phyloP scores from a whole-genome alignment of 2,113 vertebrate species.

The Indicator maculatus region DNA sequence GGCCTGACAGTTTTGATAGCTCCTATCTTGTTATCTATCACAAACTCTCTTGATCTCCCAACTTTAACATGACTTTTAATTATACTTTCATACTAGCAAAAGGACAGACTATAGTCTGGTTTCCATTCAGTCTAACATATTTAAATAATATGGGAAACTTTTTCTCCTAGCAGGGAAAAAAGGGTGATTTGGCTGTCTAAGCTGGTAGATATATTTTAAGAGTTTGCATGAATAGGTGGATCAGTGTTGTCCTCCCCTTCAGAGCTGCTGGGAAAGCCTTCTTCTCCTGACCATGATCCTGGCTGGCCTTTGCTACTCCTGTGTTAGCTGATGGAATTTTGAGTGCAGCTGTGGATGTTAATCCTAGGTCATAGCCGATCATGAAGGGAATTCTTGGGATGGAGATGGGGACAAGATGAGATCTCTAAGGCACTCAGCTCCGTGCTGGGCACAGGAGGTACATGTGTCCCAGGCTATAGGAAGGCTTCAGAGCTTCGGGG shows the following conservation, averaged over 20 bases:
- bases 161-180: neutral
- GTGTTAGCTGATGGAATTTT: rapidly evolving
- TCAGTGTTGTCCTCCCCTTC: neutral
- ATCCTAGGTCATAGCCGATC: neutral
- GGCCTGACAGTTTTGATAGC: constrained; percentile 77
- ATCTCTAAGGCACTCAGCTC: neutral
- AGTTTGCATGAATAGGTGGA: neutral
- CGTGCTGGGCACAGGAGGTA: rapidly evolving
- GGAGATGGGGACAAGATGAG: neutral
- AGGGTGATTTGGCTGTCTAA: neutral
- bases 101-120: constrained; percentile 6
- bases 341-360: too few species aligned
- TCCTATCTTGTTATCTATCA: constrained; percentile 74
- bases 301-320: neutral
- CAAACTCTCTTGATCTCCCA: constrained; percentile 59
- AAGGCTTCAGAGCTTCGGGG: neutral
- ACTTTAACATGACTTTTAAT: constrained; percentile 69
- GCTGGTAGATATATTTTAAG: neutral
- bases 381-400: neutral
- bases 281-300: neutral
- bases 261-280: neutral
- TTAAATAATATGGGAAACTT: neutral
- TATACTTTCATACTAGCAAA: constrained; percentile 47
- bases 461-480: neutral
- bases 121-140: neutral